These are phyloP conservation scores for Agrochola lota DNA, from an alignment of 2,888 invertebrate genomes.

Conservation along the genomic window DNA sequence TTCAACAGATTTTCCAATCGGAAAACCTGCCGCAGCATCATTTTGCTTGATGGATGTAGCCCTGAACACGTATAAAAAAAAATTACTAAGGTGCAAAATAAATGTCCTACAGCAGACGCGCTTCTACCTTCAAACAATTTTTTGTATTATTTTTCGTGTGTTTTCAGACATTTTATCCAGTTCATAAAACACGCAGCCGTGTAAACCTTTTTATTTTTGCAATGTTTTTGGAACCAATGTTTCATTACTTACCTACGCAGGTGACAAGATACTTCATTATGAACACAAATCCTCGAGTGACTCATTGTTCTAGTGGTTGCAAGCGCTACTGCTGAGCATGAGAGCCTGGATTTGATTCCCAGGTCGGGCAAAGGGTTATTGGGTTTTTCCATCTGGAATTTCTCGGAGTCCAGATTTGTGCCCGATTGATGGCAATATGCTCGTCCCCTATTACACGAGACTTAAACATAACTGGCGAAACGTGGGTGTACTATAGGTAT, in stretches of 20 bases:
- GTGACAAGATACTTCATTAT: slow-evolving; percentile 1
- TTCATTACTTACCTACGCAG: slow-evolving; percentile 15
- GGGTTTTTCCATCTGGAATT: neutral
- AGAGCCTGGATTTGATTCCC: neutral
- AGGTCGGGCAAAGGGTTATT: neutral
- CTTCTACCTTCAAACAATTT: neutral
- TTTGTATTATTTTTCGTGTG: slow-evolving; percentile 6
- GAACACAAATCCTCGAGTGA: slow-evolving; percentile 1
- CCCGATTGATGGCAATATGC: no score
- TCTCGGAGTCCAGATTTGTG: no score
- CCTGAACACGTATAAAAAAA: neutral
- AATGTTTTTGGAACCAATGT: neutral
- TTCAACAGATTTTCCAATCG: neutral
- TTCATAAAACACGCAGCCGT: slow-evolving; percentile 19
- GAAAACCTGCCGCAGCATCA: neutral
- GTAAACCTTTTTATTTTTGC: neutral
- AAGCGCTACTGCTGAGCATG: neutral
- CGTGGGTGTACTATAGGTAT: no score
- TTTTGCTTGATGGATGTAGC: neutral
- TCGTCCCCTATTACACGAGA: neutral
- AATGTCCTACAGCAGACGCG: neutral
- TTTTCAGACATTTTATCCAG: slow-evolving; percentile 11
- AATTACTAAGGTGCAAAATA: neutral
- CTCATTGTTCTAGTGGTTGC: neutral
- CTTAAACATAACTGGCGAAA: neutral